Conservation (phyloP, 1,140 invertebrate genomes). For the Popillia japonica region DNA sequence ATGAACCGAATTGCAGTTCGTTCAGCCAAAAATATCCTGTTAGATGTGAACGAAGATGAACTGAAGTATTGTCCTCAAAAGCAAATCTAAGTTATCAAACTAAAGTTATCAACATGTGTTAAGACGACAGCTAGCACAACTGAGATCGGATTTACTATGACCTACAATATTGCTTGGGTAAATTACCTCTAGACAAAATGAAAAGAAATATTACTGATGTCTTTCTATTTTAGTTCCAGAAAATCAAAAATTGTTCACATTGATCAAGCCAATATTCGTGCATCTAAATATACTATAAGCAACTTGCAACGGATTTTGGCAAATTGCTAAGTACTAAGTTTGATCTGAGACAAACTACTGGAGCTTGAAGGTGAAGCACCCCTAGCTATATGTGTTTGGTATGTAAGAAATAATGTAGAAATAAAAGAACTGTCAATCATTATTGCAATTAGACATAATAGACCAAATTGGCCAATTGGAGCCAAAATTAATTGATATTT, state of each 20-base stretch:
- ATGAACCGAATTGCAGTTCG: not conserved
- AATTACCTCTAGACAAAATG: too few species aligned
- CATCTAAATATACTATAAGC: not conserved
- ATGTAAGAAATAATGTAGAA: slow-evolving; percentile 25
- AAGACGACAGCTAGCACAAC: too few species aligned
- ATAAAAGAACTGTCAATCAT: not conserved
- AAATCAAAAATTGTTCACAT: too few species aligned
- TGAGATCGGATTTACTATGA: too few species aligned
- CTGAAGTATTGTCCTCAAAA: not conserved
- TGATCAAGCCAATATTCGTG: too few species aligned
- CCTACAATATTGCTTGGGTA: too few species aligned
- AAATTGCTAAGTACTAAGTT: not conserved
- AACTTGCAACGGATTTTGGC: slow-evolving; percentile 3
- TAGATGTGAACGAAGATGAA: not conserved
- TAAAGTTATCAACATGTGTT: too few species aligned
- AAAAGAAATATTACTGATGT: too few species aligned
- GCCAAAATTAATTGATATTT: not conserved
- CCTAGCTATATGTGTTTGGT: not conserved
- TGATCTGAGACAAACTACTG: not conserved
- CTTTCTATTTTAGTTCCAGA: too few species aligned
- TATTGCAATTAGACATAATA: too few species aligned
- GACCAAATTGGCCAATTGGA: too few species aligned
- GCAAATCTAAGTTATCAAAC: too few species aligned
- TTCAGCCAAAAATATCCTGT: not conserved
- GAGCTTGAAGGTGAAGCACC: not conserved